phyloP scores from a whole-genome alignment of 2,113 vertebrate genomes.

The Silurus meridionalis region DNA sequence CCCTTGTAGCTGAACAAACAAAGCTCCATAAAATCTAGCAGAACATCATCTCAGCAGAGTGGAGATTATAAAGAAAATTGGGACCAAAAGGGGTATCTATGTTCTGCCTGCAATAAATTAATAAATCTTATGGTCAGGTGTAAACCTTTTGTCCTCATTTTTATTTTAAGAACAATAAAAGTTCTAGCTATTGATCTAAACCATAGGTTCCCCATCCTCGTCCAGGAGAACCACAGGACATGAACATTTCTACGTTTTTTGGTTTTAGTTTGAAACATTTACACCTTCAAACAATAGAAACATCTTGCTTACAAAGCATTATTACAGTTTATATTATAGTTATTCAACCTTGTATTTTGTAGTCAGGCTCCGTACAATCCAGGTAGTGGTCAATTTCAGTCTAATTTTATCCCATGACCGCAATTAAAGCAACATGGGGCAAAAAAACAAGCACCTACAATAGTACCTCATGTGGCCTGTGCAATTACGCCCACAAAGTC shows the following conservation, averaged over 20 bases:
- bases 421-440: conserved; percentile 27
- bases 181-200: background rate
- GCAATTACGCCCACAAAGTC: background rate
- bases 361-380: background rate
- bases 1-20: too few relatives aligned
- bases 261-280: background rate
- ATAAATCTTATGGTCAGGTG: too few relatives aligned
- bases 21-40: too few relatives aligned
- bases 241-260: background rate
- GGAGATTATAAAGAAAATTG: too few relatives aligned
- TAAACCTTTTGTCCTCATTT: too few relatives aligned
- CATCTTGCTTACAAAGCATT: background rate
- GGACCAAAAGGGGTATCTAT: too few relatives aligned
- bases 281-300: background rate
- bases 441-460: background rate
- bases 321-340: background rate
- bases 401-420: background rate
- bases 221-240: background rate
- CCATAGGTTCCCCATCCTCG: background rate
- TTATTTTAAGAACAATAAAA: too few relatives aligned
- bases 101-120: too few relatives aligned
- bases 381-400: background rate
- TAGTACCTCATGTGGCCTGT: background rate
- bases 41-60: too few relatives aligned
- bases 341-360: background rate